Conservation (phyloP, 2,797 vertebrate species). For the Kryptopterus vitreolus region DNA sequence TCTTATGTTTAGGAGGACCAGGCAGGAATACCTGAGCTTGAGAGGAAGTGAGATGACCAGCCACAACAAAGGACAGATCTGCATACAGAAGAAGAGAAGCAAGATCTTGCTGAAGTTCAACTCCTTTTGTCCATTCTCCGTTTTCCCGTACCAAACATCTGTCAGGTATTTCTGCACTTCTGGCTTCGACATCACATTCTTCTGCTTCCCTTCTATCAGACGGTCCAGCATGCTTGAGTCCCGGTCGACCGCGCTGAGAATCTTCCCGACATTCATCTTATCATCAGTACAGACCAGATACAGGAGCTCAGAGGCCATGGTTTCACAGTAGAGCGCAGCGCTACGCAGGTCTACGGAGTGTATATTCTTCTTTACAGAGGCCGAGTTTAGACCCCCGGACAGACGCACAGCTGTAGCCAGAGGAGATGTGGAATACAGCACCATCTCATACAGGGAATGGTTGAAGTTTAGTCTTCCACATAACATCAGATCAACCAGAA, state of each 20-base stretch:
- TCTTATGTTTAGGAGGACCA: background rate
- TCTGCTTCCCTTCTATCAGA: constrained; percentile 64
- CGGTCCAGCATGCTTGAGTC: constrained; percentile 61
- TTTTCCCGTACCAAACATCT: constrained; percentile 64
- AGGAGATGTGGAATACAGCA: constrained; percentile 61
- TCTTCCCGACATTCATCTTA: constrained; percentile 45
- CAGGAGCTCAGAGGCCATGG: constrained; percentile 64
- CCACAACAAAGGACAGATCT: constrained; percentile 64
- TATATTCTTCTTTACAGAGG: constrained; percentile 64
- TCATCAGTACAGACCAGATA: constrained; percentile 56
- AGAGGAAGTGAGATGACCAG: constrained; percentile 64
- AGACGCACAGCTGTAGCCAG: constrained; percentile 65
- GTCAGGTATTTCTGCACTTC: constrained; percentile 68
- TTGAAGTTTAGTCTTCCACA: constrained; percentile 64
- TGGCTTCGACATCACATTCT: constrained; percentile 63
- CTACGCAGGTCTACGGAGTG: constrained; percentile 59
- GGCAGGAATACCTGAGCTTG: constrained; percentile 50
- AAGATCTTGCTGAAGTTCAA: constrained; percentile 61
- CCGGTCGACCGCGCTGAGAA: constrained; percentile 62
- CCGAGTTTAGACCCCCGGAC: constrained; percentile 59
- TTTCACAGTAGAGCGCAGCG: constrained; percentile 62
- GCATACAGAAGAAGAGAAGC: constrained; percentile 62
- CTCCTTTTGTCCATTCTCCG: constrained; percentile 49
- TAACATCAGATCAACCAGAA: constrained; percentile 68
- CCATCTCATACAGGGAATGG: constrained; percentile 60